phyloP scores from a whole-genome alignment of 1,140 invertebrate genomes.

The Nephotettix cincticeps region DNA sequence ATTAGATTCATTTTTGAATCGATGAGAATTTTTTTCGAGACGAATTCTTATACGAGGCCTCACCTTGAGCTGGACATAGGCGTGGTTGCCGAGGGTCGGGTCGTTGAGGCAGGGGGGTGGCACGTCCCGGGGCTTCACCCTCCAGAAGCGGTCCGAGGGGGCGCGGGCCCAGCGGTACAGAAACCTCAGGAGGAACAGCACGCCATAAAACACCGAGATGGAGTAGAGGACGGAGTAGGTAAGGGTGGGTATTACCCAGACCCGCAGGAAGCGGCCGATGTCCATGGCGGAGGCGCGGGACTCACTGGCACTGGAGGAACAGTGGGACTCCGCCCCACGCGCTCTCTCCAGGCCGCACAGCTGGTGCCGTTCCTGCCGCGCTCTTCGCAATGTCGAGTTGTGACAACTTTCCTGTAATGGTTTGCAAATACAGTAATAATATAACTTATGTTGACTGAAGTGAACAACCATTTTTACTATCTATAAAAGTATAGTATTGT shows the following conservation, averaged over 20 bases:
- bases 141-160: not conserved
- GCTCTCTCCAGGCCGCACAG: no score
- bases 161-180: not conserved
- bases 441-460: no score
- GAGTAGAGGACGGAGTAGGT: slow-evolving; percentile 24
- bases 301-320: not conserved
- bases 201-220: slow-evolving; percentile 6
- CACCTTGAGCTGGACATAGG: slow-evolving; percentile 43
- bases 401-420: no score
- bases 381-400: no score
- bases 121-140: slow-evolving; percentile 34
- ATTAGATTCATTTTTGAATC: no score
- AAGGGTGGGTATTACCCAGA: not conserved
- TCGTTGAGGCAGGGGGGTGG: slow-evolving; percentile 42
- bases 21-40: no score
- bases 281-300: not conserved
- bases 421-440: no score
- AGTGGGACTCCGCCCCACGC: no score
- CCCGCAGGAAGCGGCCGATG: not conserved
- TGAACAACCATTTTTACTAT: no score
- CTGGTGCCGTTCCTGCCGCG: no score
- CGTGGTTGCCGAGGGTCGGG: slow-evolving; percentile 40
- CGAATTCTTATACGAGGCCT: no score
- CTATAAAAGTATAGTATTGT: no score
- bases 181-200: slow-evolving; percentile 6